A percentile compares a stretch with the other conserved stretches of the same genome.
Evolutionary conservation across 2,888 invertebrate species (phyloP).

Genomic region (Drosophila infuscata): DNA sequence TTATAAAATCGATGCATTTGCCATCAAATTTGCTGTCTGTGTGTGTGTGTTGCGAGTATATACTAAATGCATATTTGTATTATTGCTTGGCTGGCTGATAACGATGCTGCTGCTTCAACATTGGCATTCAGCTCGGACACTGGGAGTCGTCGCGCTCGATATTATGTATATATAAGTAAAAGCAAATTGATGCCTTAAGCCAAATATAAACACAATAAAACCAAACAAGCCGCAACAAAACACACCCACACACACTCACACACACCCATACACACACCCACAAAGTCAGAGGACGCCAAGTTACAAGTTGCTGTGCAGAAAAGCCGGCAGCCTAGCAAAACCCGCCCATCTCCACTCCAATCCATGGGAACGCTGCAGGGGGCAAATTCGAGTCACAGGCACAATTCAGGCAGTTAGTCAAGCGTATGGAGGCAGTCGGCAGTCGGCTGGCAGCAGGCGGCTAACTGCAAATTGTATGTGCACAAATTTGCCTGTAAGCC

Average conservation of each 20-base stretch:
- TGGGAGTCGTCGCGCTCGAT: conserved; percentile 58
- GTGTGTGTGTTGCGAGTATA: conserved; percentile 14
- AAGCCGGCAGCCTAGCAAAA: conserved; percentile 1
- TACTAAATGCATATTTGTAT: conserved; percentile 71
- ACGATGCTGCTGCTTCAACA: conserved; percentile 39
- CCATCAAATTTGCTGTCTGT: conserved; percentile 29
- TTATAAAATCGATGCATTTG: conserved; percentile 77
- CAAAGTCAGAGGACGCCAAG: conserved; percentile 53
- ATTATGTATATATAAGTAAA: conserved; percentile 59
- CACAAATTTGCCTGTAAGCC: conserved; percentile 72
- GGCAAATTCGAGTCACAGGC: conserved; percentile 9
- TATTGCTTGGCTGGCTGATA: conserved; percentile 66
- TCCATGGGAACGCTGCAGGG: conserved; percentile 20
- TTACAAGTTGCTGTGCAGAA: conserved; percentile 49
- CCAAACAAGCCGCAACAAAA: conserved; percentile 79
- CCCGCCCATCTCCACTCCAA: not conserved
- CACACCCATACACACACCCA: conserved; percentile 12
- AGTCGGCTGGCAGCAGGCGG: conserved; percentile 34
- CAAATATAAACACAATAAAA: conserved; percentile 80
- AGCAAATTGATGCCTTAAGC: conserved; percentile 79
- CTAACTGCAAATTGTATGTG: conserved; percentile 77
- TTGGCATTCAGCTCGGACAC: conserved; percentile 58
- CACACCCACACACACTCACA: conserved; percentile 27
- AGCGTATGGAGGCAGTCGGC: conserved; percentile 50
- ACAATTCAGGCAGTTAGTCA: conserved; percentile 69